Percentiles rank a stretch among this genome's conserved stretches.
These are phyloP conservation scores for Sinhomidia bicolor DNA, from an alignment of 2,888 invertebrate genomes.

Conservation along the genomic window DNA sequence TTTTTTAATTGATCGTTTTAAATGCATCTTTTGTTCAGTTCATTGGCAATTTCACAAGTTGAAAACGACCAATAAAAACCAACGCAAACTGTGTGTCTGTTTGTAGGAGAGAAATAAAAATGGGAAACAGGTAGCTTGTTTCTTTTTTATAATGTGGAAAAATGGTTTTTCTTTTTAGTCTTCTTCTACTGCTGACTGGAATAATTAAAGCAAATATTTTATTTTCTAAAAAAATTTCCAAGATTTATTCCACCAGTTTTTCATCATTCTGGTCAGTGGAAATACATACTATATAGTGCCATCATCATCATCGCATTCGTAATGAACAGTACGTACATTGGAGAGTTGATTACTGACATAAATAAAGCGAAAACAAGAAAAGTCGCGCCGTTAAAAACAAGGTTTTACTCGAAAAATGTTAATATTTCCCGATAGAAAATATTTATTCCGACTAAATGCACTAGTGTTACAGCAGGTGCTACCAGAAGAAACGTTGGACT, in stretches of 20 bases:
- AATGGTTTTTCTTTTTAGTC: not conserved
- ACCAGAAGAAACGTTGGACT: too few species aligned
- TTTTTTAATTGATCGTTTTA: slow-evolving; percentile 47
- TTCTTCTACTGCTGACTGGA: slow-evolving; percentile 38
- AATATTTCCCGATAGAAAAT: slow-evolving; percentile 47
- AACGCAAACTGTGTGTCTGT: not conserved
- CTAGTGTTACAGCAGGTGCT: too few species aligned
- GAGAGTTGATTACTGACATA: slow-evolving; percentile 50
- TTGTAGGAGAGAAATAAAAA: not conserved
- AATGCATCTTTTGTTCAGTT: slow-evolving; percentile 45
- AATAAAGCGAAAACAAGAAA: slow-evolving; percentile 45
- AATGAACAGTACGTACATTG: slow-evolving; percentile 21
- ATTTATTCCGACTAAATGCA: too few species aligned
- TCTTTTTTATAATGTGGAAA: not conserved
- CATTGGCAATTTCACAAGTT: slow-evolving; percentile 7
- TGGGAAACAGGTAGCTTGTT: not conserved
- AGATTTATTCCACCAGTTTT: slow-evolving; percentile 46
- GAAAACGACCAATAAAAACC: slow-evolving; percentile 35
- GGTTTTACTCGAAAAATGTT: slow-evolving; percentile 41
- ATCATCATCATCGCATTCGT: slow-evolving; percentile 5
- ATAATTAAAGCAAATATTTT: slow-evolving; percentile 68
- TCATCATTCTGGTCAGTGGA: not conserved
- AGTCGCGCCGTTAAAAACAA: slow-evolving; percentile 32
- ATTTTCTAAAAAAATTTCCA: slow-evolving; percentile 17
- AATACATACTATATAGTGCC: not conserved